Evolutionary conservation across 2,888 invertebrate species (phyloP), one percentile per base, ranked within the genome.

Genomic region (Clostera curtula): DNA sequence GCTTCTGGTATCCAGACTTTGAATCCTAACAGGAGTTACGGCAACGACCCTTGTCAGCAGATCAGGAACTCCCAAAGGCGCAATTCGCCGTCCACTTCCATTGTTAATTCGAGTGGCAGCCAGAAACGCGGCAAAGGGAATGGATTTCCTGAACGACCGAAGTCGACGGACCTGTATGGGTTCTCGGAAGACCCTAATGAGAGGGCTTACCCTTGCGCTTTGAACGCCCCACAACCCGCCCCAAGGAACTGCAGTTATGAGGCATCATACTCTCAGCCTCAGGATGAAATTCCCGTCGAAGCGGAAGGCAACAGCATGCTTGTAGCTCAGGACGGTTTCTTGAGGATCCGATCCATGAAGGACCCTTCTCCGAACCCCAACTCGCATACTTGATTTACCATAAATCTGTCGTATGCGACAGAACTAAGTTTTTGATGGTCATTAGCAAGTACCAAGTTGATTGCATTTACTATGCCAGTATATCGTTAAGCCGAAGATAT

Each of bases 311-410:
- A 86, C 31, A 89, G 93, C 45, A 94, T 95, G 93, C 77, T 95
- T 39, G 93, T 95, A n/a, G 92, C 93, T 36, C 95, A 96, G 60
- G 93, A 95, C 58, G 95, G 95, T 3, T 94, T 95, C 69, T 91
- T 95, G 7, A 85, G 96, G 45, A 95, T 95, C 75, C 87, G 93
- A 37, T 90, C 91, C 8, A 79, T 93, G 46, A 91, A 87, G 49
- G 85, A 85, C 40, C 70, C 70, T 0, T 47, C 49, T 24, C 47
- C 49, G 2, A 49, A 43, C 34, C 36, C 44, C 29, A 49, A 42
- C 16, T 70, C 79, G 52, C 79, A 79, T 56, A 84, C 84, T 45
- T 77, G 85, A 85, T 84, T 76, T 46, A 69, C 70, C 37, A 67
- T 77, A 22, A 61, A 54, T 49, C 77, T 80, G 74, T 64, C 74